Evolutionary conservation across 2,797 vertebrate species (phyloP).

Genomic region (Lerista edwardsae): DNA sequence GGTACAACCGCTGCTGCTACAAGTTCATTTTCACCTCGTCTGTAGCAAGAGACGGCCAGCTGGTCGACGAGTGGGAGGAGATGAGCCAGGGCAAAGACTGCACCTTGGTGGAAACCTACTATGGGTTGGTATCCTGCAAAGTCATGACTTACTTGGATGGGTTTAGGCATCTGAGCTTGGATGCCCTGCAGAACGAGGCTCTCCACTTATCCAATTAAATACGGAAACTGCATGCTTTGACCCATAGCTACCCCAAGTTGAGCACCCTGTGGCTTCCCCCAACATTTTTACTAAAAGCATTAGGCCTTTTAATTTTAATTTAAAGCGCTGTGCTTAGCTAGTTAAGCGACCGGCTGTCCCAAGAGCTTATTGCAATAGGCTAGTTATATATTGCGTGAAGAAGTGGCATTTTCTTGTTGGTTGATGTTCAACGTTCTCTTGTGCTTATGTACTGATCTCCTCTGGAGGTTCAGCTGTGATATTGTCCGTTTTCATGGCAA

Average conservation of each 20-base stretch:
- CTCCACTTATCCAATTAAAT: conserved; percentile 62
- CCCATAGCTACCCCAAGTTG: background rate
- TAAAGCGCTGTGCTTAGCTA: no score
- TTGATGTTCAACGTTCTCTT: background rate
- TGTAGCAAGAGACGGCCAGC: conserved; percentile 70
- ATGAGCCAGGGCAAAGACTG: conserved; percentile 76
- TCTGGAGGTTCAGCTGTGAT: no score
- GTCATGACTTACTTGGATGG: conserved; percentile 87
- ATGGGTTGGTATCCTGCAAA: conserved; percentile 88
- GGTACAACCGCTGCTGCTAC: conserved; percentile 93
- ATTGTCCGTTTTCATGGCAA: no score
- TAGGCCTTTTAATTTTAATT: no score
- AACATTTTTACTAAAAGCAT: no score
- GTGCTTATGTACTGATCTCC: no score
- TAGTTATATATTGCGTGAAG: background rate
- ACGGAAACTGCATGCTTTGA: background rate
- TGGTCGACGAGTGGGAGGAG: conserved; percentile 83
- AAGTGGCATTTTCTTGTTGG: background rate
- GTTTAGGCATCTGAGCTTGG: conserved; percentile 75
- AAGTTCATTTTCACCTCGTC: conserved; percentile 90
- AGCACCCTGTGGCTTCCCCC: no score
- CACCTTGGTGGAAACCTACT: conserved; percentile 86
- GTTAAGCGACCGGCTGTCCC: background rate
- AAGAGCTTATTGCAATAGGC: background rate
- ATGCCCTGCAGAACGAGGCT: conserved; percentile 52